A percentile compares a stretch with the other conserved stretches of the same genome.
Conservation (phyloP, 2,797 vertebrate species). For the Loris lydekkerianus region DNA sequence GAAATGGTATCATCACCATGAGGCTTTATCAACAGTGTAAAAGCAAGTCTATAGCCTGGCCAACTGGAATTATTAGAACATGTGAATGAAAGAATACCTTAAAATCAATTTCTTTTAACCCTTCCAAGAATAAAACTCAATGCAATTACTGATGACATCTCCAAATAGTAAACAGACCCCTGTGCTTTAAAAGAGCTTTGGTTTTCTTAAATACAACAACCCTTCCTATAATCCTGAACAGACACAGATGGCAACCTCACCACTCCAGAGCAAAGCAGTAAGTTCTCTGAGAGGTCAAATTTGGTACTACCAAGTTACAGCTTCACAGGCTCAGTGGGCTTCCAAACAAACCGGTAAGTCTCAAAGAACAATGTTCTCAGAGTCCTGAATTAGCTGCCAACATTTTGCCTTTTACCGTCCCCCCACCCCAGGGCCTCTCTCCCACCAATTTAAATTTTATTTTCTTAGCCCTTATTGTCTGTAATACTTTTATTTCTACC, state of each 20-base stretch:
- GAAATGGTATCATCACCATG: neutral
- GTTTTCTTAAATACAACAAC: neutral
- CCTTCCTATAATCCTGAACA: neutral
- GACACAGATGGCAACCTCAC: neutral
- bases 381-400: neutral
- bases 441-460: neutral
- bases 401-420: neutral
- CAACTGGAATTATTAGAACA: neutral
- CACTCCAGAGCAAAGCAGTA: neutral
- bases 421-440: accelerated
- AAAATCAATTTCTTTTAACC: neutral
- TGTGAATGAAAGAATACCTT: neutral
- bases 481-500: neutral
- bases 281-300: neutral
- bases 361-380: neutral
- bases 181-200: neutral
- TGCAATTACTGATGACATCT: neutral
- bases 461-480: neutral
- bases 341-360: neutral
- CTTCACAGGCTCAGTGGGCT: neutral
- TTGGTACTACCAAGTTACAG: accelerated
- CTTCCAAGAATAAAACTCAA: neutral
- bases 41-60: neutral
- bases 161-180: neutral
- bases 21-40: neutral